phyloP scores from a whole-genome alignment of 2,797 vertebrate species.

The Phyllotis vaccarum region DNA sequence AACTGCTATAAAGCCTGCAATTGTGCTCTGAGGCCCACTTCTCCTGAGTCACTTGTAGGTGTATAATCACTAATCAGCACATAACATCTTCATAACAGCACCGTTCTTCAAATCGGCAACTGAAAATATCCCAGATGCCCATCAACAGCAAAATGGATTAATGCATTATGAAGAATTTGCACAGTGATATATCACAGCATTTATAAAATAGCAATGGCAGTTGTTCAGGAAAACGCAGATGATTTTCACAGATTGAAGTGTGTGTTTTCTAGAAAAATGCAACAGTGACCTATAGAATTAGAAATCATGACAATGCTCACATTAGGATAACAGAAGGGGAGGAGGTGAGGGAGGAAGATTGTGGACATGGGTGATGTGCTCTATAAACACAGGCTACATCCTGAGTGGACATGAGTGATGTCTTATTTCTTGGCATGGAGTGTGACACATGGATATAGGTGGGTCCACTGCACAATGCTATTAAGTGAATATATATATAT shows the following conservation, averaged over 20 bases:
- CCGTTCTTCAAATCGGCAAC: background rate
- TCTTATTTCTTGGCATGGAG: background rate
- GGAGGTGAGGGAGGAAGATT: fast-evolving
- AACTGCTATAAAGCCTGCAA: no score
- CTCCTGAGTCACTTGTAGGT: fast-evolving
- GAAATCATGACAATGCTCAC: background rate
- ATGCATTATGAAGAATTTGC: no score
- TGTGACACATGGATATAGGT: fast-evolving
- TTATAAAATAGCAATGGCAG: background rate
- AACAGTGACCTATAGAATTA: background rate
- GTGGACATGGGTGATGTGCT: background rate
- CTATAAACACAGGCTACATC: no score
- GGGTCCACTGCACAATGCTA: background rate
- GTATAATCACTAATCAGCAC: no score
- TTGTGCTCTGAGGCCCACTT: fast-evolving
- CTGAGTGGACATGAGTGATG: background rate
- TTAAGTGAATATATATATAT: background rate
- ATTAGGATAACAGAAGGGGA: fast-evolving
- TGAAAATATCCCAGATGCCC: background rate
- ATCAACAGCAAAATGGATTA: background rate
- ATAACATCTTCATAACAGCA: fast-evolving
- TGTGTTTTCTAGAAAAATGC: background rate
- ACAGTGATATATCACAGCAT: background rate
- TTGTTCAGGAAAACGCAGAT: fast-evolving
- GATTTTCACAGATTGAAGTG: background rate